These are phyloP conservation scores for Tachyglossus aculeatus DNA, from an alignment of 2,797 vertebrate species.

Conservation along the genomic window DNA sequence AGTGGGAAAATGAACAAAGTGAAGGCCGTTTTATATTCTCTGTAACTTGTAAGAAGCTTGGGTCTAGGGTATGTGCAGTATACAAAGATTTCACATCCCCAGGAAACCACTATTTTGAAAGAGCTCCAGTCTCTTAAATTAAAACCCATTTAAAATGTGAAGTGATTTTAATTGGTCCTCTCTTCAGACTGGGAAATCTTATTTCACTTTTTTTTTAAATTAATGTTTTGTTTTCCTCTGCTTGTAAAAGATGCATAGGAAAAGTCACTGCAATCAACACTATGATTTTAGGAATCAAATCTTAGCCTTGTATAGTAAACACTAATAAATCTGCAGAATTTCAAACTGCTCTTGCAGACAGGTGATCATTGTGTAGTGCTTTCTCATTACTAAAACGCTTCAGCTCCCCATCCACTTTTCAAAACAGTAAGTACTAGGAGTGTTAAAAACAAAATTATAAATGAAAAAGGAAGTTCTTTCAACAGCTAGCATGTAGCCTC, in stretches of 20 bases:
- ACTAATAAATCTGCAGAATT: slow-evolving; percentile 5
- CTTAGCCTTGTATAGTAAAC: not conserved
- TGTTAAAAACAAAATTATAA: slow-evolving; percentile 45
- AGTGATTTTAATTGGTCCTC: slow-evolving; percentile 62
- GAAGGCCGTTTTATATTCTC: slow-evolving; percentile 42
- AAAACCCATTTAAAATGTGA: slow-evolving; percentile 65
- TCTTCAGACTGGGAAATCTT: slow-evolving; percentile 55
- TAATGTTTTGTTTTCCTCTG: slow-evolving; percentile 62
- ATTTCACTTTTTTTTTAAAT: slow-evolving; percentile 61
- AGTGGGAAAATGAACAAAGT: slow-evolving; percentile 3
- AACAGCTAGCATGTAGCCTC: slow-evolving; percentile 32
- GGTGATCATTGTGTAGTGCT: slow-evolving; percentile 10
- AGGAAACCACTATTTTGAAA: slow-evolving; percentile 47
- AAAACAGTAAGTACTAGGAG: slow-evolving; percentile 9
- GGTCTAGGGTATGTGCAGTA: slow-evolving; percentile 28
- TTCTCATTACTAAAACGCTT: not conserved
- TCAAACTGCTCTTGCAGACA: not conserved
- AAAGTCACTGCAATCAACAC: slow-evolving; percentile 38
- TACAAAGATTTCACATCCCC: slow-evolving; percentile 31
- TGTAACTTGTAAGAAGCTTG: slow-evolving; percentile 58
- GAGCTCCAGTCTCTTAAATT: slow-evolving; percentile 58
- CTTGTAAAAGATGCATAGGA: slow-evolving; percentile 43
- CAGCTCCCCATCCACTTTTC: slow-evolving; percentile 22
- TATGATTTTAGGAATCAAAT: slow-evolving; percentile 28
- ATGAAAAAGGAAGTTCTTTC: slow-evolving; percentile 50